Evolutionary conservation across 2,888 invertebrate species (phyloP).

Genomic region (Melanchra persicariae): DNA sequence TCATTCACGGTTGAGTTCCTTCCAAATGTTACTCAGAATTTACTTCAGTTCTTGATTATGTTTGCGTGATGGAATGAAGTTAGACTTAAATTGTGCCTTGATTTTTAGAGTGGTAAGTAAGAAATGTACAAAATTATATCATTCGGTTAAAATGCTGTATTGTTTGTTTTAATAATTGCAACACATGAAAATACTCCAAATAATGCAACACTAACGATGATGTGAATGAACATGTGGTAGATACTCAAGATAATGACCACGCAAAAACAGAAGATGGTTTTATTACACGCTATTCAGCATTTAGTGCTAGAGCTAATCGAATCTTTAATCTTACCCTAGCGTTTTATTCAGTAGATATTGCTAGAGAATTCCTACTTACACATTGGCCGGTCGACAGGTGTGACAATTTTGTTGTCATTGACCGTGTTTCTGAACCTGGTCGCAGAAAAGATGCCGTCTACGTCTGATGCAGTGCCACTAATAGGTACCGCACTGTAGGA

Average conservation of each 20-base stretch:
- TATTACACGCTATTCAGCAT: slow-evolving; percentile 13
- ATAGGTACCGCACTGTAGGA: slow-evolving; percentile 91
- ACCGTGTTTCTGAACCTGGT: slow-evolving; percentile 95
- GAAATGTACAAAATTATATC: neutral
- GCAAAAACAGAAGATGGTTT: slow-evolving; percentile 13
- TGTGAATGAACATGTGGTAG: slow-evolving; percentile 18
- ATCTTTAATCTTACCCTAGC: neutral
- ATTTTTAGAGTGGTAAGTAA: neutral
- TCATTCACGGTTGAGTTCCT: slow-evolving; percentile 48
- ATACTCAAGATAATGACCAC: slow-evolving; percentile 11
- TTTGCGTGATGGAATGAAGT: slow-evolving; percentile 30
- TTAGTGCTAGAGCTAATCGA: slow-evolving; percentile 23
- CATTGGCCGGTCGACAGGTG: slow-evolving; percentile 93
- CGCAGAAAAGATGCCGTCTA: slow-evolving; percentile 98
- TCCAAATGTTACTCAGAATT: slow-evolving; percentile 33
- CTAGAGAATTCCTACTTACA: slow-evolving; percentile 9
- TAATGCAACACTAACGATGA: slow-evolving; percentile 7
- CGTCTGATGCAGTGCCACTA: slow-evolving; percentile 95
- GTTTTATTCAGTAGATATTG: neutral
- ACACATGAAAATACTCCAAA: slow-evolving; percentile 21
- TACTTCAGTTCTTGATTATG: slow-evolving; percentile 42
- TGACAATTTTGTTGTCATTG: slow-evolving; percentile 98
- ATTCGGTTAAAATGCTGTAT: neutral
- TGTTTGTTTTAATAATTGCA: neutral
- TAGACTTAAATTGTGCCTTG: neutral